Conservation (phyloP, 2,888 invertebrate species). For the Acleris cristana region DNA sequence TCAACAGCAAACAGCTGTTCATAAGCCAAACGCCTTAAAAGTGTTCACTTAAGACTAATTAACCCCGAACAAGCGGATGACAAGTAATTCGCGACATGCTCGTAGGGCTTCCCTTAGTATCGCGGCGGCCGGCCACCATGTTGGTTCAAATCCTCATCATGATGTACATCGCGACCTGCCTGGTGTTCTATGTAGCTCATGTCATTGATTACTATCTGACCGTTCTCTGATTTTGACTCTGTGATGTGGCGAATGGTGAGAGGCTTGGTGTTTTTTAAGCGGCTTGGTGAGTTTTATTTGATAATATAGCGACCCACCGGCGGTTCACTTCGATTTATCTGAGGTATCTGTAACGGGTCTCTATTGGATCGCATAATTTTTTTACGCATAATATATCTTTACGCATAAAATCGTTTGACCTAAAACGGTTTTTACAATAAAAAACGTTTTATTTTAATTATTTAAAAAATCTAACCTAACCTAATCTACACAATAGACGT, state of each 20-base stretch:
- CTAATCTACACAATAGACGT: no score
- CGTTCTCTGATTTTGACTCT: slow-evolving; percentile 45
- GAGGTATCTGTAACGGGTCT: no score
- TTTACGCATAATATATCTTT: no score
- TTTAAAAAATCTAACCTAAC: no score
- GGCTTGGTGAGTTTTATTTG: slow-evolving; percentile 56
- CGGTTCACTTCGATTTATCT: no score
- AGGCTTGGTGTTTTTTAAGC: slow-evolving; percentile 50
- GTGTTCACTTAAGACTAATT: slow-evolving; percentile 36
- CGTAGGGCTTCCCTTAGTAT: slow-evolving; percentile 48
- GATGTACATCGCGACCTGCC: slow-evolving; percentile 79
- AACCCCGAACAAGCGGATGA: slow-evolving; percentile 25
- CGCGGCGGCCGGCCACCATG: slow-evolving; percentile 56
- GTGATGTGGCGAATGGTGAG: slow-evolving; percentile 47
- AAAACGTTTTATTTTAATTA: no score
- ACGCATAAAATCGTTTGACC: no score
- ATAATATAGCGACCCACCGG: no score
- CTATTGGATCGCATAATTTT: no score
- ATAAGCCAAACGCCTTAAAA: slow-evolving; percentile 29
- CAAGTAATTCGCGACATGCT: slow-evolving; percentile 48
- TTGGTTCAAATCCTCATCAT: slow-evolving; percentile 79
- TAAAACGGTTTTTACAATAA: no score
- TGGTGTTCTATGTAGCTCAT: slow-evolving; percentile 77
- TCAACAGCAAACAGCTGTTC: no score
- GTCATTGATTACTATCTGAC: slow-evolving; percentile 78